Evolutionary conservation across 2,888 invertebrate species (phyloP).

Genomic region (Calliopum simillimum): DNA sequence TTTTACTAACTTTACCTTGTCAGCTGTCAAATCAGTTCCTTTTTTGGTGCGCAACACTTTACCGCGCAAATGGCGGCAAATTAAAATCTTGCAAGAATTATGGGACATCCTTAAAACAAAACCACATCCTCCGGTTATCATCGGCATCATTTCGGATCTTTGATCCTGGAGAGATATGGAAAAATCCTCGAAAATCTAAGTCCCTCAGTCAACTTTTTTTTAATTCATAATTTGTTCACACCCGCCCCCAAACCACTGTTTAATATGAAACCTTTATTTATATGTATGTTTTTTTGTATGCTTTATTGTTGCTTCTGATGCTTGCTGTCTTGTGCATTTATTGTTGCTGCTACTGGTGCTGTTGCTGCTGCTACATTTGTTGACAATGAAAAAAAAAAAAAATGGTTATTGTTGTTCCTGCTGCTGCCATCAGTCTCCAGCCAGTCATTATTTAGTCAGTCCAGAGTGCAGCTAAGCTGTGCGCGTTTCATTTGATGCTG

Average conservation of each 20-base stretch:
- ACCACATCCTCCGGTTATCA: no score
- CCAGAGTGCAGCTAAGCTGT: background rate
- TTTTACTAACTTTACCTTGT: no score
- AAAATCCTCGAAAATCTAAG: no score
- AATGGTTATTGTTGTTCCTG: background rate
- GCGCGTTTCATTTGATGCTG: background rate
- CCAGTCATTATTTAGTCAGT: background rate
- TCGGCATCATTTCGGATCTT: no score
- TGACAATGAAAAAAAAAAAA: background rate
- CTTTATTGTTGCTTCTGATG: background rate
- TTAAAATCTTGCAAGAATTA: no score
- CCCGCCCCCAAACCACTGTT: background rate
- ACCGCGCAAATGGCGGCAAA: no score
- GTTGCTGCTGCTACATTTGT: background rate
- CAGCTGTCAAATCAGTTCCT: no score
- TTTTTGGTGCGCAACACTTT: no score
- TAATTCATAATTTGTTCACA: no score
- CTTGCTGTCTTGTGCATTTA: slow-evolving; percentile 5
- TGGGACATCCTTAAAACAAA: no score
- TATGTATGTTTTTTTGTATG: background rate
- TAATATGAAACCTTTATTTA: background rate
- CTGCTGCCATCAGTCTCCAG: background rate
- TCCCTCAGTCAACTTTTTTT: no score
- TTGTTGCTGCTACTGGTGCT: background rate
- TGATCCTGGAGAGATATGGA: no score